Evolutionary conservation across 2,888 invertebrate genomes (phyloP).

Genomic region (Sipha maydis): DNA sequence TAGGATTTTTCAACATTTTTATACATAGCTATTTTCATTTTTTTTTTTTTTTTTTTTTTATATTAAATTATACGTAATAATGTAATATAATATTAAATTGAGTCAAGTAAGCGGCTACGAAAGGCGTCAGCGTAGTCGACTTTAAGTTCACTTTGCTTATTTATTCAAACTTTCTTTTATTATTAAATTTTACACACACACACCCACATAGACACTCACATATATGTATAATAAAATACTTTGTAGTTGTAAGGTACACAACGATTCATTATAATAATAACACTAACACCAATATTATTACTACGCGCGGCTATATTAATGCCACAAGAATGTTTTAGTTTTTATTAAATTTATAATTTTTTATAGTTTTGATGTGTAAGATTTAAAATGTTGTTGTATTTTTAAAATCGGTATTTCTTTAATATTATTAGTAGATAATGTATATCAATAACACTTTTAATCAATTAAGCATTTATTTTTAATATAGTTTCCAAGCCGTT

Average conservation of each 20-base stretch:
- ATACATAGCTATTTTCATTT: conserved; percentile 63
- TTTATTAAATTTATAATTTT: conserved; percentile 35
- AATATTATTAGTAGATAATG: no score
- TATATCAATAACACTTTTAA: no score
- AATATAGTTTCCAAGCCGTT: no score
- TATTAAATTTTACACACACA: conserved; percentile 48
- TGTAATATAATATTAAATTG: conserved; percentile 42
- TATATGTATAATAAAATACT: conserved; percentile 38
- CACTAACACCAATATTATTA: conserved; percentile 23
- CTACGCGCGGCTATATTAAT: background rate
- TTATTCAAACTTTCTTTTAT: conserved; percentile 52
- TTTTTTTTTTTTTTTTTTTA: conserved; percentile 60
- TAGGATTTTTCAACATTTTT: conserved; percentile 17
- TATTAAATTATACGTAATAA: conserved; percentile 49
- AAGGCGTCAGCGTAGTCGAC: conserved; percentile 25
- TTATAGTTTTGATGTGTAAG: background rate
- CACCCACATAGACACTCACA: background rate
- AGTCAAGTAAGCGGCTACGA: conserved; percentile 29
- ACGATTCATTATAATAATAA: conserved; percentile 46
- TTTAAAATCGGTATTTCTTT: background rate
- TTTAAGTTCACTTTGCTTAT: conserved; percentile 46
- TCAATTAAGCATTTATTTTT: no score
- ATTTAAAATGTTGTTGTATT: background rate
- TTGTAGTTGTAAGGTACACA: conserved; percentile 20
- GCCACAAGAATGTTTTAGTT: background rate